Evolutionary conservation across 2,113 vertebrate species (phyloP), one percentile per base, ranked within the genome.

Genomic region (Tyto alba): DNA sequence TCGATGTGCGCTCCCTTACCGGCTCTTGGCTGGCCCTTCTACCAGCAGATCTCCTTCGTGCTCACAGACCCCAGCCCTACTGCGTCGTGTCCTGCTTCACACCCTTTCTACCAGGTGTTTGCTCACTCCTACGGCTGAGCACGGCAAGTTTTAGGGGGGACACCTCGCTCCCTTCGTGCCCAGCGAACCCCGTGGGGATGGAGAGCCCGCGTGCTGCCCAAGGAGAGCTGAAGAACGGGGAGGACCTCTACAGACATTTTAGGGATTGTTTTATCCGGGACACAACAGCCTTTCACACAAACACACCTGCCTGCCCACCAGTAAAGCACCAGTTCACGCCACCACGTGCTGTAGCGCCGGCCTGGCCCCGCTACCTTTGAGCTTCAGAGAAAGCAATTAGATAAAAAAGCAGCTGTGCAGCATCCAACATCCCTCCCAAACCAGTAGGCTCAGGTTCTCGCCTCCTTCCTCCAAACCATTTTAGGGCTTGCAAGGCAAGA

Each of bases 311-410:
- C 25, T 36, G 36, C 22, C 41, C 15, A 27, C 30, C 29, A 40
- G 56, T 21, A 48, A 21, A 69, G 26, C n/a, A 23, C 5, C 30
- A 16, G 19, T 11, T 56, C 30, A 12, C 23, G 2, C 52, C 7
- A 41, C 9, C 27, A 2, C 2, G 8, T 3, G 57, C 43, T 25
- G 26, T 23, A 32, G 30, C 3, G 1, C 22, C 4, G 5, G 38
- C 56, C 36, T 57, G 36, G 36, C 36, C 45, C 52, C 25, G 10
- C n/a, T 10, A 5, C 22, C 29, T 11, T 21, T 0, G 7, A 52
- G 57, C 26, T n/a, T 27, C 16, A 64, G 47, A 38, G 50, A 48
- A 63, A 56, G 36, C 55, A 16, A 17, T 60, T 21, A 22, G 73
- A 34, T 53, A 20, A 78, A 60, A 74, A 52, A 56, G 13, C 41